Percentiles rank a stretch among this genome's conserved stretches.
These are phyloP conservation scores for Eupithecia tripunctaria DNA, from an alignment of 2,888 invertebrate genomes.

Conservation along the genomic window DNA sequence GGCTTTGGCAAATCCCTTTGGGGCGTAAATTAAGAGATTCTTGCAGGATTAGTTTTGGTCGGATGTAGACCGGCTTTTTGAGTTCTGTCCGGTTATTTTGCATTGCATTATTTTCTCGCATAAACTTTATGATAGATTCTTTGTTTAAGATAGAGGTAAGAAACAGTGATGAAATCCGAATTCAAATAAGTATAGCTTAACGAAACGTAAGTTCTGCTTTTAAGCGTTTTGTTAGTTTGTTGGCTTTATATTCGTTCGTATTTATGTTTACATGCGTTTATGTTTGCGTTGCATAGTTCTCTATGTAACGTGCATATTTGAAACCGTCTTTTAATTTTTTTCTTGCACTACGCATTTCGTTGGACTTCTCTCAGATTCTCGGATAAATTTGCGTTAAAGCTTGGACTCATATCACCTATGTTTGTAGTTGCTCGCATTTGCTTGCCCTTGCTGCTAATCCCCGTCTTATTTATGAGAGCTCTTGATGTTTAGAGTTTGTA, in stretches of 20 bases:
- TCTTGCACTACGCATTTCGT: not conserved
- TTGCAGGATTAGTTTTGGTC: slow-evolving; percentile 48
- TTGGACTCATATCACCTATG: slow-evolving; percentile 46
- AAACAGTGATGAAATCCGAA: not conserved
- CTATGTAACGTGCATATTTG: too few relatives aligned
- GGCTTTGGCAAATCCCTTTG: slow-evolving; percentile 83
- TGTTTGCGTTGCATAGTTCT: not conserved
- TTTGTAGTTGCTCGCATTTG: slow-evolving; percentile 63
- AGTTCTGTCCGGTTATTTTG: slow-evolving; percentile 8
- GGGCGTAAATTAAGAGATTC: slow-evolving; percentile 85
- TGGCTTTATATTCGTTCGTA: not conserved
- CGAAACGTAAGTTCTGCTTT: not conserved
- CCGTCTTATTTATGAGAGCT: slow-evolving; percentile 55
- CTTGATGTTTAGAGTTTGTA: slow-evolving; percentile 47
- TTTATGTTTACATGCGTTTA: not conserved
- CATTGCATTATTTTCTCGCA: not conserved
- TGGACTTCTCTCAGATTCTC: slow-evolving; percentile 74
- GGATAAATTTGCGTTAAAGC: slow-evolving; percentile 69
- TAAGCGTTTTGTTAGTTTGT: not conserved
- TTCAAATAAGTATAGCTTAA: not conserved
- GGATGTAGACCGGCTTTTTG: slow-evolving; percentile 18
- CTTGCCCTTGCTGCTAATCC: slow-evolving; percentile 57
- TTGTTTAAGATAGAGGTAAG: not conserved
- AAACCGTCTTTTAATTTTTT: slow-evolving; percentile 16
- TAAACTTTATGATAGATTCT: not conserved